A percentile compares a stretch with the other conserved stretches of the same genome.
Conservation (phyloP, 2,113 vertebrate species). For the Crotalus horridus region DNA sequence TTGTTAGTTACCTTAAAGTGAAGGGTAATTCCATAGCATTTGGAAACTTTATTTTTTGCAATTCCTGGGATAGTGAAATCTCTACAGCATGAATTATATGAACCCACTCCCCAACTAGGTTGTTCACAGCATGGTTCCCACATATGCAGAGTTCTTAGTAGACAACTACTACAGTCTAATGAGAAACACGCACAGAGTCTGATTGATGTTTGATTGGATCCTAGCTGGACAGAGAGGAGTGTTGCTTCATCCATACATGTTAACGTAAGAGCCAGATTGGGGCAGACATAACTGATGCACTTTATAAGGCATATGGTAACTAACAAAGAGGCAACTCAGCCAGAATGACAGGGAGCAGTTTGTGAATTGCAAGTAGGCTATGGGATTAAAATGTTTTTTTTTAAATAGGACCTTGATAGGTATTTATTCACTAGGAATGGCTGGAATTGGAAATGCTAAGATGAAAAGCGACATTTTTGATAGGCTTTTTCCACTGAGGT, state of each 20-base stretch:
- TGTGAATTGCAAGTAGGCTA: constrained; percentile 3
- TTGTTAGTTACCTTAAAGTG: not conserved
- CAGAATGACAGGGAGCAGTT: not conserved
- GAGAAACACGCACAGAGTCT: not conserved
- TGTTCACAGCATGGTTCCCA: not conserved
- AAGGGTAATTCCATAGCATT: not conserved
- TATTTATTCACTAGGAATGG: not conserved
- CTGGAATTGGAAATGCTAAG: not conserved
- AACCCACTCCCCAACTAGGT: not conserved
- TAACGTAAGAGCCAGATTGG: not conserved
- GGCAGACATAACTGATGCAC: not conserved
- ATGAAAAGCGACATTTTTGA: not conserved
- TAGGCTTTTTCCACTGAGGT: not conserved
- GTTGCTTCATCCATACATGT: not conserved
- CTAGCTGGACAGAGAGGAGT: not conserved
- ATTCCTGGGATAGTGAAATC: not conserved
- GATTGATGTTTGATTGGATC: not conserved
- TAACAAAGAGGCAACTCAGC: not conserved
- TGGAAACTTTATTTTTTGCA: not conserved
- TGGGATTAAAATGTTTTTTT: not conserved
- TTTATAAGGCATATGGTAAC: not conserved
- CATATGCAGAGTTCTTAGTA: not conserved
- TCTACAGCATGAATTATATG: not conserved
- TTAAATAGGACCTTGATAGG: not conserved
- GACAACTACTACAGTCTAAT: not conserved